Percentiles rank a stretch among this genome's conserved stretches.
Evolutionary conservation across 30 jellyfish, hydroid and myxozoan genomes (phyloP).

Genomic region (Haliclystus octoradiatus): DNA sequence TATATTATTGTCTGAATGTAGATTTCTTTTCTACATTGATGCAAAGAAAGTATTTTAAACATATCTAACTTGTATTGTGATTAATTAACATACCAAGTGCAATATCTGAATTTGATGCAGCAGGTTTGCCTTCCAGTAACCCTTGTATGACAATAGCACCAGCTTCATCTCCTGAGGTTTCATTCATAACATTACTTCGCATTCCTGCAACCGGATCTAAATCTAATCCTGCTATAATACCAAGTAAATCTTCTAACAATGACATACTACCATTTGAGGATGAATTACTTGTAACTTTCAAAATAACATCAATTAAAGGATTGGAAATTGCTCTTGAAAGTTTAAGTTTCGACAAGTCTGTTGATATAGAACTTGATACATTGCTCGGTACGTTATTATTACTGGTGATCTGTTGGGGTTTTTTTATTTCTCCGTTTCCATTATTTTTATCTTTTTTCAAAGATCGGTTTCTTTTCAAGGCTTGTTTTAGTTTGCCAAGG

Average conservation of each 20-base stretch:
- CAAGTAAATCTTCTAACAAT: constrained; percentile 55
- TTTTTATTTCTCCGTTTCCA: no score
- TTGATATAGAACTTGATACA: neutral
- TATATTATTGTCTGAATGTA: no score
- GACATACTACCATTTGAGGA: neutral
- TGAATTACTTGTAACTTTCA: neutral
- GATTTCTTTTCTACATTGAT: no score
- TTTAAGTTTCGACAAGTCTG: neutral
- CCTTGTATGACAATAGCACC: constrained; percentile 74
- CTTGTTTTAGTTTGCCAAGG: neutral
- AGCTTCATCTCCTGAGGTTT: constrained; percentile 27
- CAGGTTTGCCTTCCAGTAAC: constrained; percentile 37
- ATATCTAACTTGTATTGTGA: no score
- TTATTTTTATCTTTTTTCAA: neutral
- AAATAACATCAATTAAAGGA: neutral
- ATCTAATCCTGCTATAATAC: constrained; percentile 83
- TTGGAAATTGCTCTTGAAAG: neutral
- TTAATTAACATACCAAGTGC: constrained; percentile 45
- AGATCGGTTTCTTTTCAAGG: neutral
- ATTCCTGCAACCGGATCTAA: constrained; percentile 55
- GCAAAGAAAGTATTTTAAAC: neutral
- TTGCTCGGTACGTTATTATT: no score
- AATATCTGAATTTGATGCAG: constrained; percentile 26
- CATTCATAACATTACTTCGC: constrained; percentile 8
- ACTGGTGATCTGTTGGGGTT: no score